Percentiles rank a stretch among this genome's conserved stretches.
Conservation (phyloP, 2,888 invertebrate genomes). For the Drosophila mimica region DNA sequence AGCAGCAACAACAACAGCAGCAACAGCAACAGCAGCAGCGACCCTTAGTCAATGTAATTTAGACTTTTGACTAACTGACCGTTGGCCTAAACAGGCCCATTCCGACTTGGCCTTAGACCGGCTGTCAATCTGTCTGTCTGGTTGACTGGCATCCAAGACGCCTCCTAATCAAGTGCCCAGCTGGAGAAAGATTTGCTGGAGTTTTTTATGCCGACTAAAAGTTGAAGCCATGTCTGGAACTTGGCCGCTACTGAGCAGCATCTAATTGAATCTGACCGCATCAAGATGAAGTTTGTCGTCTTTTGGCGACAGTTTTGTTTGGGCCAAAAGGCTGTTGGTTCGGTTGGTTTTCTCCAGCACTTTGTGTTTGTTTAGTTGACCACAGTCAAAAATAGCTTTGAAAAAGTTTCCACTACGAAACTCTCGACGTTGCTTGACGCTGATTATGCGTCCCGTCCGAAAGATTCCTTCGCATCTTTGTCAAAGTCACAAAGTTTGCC, state of each 20-base stretch:
- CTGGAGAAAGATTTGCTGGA: constrained; percentile 2
- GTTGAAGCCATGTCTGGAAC: constrained; percentile 17
- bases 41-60: constrained; percentile 45
- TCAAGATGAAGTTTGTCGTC: constrained; percentile 65
- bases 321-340: constrained; percentile 27
- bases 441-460: constrained; percentile 29
- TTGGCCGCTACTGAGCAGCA: constrained; percentile 30
- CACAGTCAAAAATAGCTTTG: constrained; percentile 81
- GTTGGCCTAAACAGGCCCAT: constrained; percentile 32
- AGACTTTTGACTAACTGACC: constrained; percentile 55
- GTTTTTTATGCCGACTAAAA: constrained; percentile 7
- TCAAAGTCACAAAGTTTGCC: constrained; percentile 76
- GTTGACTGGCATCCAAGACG: constrained; percentile 19
- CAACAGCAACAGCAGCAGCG: constrained; percentile 2
- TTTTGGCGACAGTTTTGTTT: constrained; percentile 77
- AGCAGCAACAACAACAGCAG: constrained; percentile 17
- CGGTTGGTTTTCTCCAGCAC: constrained; percentile 32
- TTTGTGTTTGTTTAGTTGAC: constrained; percentile 80
- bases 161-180: constrained; percentile 32
- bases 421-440: constrained; percentile 38
- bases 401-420: constrained; percentile 60
- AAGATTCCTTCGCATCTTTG: constrained; percentile 64
- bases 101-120: not conserved
- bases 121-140: not conserved
- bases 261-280: constrained; percentile 79